A percentile compares a stretch with the other conserved stretches of the same genome.
phyloP scores from a whole-genome alignment of 53 echinoderm and acorn worm genomes.

The Temnopleurus reevesii region DNA sequence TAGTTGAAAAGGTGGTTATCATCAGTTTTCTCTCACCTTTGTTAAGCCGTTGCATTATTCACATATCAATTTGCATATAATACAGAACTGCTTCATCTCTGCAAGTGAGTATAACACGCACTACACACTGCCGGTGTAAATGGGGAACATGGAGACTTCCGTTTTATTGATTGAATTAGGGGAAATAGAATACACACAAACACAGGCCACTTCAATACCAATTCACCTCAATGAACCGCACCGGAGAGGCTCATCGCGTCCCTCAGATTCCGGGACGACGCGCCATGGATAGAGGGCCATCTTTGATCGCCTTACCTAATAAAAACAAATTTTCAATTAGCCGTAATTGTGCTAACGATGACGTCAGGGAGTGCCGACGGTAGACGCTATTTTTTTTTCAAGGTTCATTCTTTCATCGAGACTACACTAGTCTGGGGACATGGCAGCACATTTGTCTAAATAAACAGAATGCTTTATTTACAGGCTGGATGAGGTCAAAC shows the following conservation, averaged over 20 bases:
- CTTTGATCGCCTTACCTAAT: not conserved
- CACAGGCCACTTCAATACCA: not conserved
- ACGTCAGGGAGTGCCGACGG: not conserved
- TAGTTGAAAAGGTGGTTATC: too few species aligned
- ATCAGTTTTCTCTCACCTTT: too few species aligned
- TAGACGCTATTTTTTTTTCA: not conserved
- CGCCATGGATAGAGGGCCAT: not conserved
- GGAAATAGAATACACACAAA: slow-evolving; percentile 33
- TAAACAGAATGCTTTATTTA: too few species aligned
- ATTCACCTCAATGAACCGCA: not conserved
- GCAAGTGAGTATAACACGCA: too few species aligned
- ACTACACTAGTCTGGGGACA: too few species aligned
- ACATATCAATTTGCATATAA: too few species aligned
- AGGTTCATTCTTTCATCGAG: too few species aligned
- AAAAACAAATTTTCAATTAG: slow-evolving; percentile 20
- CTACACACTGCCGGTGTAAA: too few species aligned
- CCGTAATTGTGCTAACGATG: not conserved
- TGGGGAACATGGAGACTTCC: slow-evolving; percentile 9
- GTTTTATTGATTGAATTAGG: slow-evolving; percentile 1
- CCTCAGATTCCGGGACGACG: not conserved
- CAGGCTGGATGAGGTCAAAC: not conserved
- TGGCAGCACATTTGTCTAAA: too few species aligned
- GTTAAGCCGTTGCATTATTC: too few species aligned
- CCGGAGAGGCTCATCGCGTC: not conserved
- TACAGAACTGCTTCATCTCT: too few species aligned